Base-by-base conservation (phyloP, 2,888 invertebrate genomes). In the Tetropium fuscum region DNA sequence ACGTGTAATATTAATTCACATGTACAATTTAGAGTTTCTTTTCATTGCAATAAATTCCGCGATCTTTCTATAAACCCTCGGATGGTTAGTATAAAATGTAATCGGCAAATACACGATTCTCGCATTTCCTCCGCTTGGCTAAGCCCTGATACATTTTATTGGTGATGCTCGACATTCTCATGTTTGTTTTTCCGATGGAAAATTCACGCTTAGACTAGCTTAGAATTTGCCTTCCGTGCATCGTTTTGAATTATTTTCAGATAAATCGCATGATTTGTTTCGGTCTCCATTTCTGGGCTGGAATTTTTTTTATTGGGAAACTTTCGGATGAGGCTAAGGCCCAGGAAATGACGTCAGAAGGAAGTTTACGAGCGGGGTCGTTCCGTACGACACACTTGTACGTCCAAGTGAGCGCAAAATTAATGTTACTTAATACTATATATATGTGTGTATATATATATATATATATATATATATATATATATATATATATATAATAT, bases 171-270 rank as follows among this genome's bases (percentile, higher is more conserved):
- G 61, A 58, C 63, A 57, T 64, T 62, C 56, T 54, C 60, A 49
- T 64, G 61, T 68, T 68, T 63, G 61, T 64, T 68, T 65, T 68
- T 60, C 58, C 54, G 51, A 59, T 60, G 66, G 63, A 60, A 64
- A 64, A 66, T 62, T 61, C 59, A 60, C 60, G 63, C 45, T 51
- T 16, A 41, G 58, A 56, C 44, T 54, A 51, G 15, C 47, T 55
- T 55, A 10, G 11, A 10, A 44, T 44, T 53, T 20, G 34, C 41
- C 41, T 22, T 48, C 20, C 45, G 27, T 43, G 20, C 36, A 20
- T 34, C 41, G 5, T n/a, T 20, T 32, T 25, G 38, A 55, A 47
- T 54, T 45, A 44, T 41, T 47, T 40, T 27, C 25, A 22, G 11
- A 36, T 49, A 44, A 48, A 20, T 45, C 43, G 56, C 11, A 27